phyloP scores from a whole-genome alignment of 2,888 invertebrate species.

The Caenorhabditis plicata region DNA sequence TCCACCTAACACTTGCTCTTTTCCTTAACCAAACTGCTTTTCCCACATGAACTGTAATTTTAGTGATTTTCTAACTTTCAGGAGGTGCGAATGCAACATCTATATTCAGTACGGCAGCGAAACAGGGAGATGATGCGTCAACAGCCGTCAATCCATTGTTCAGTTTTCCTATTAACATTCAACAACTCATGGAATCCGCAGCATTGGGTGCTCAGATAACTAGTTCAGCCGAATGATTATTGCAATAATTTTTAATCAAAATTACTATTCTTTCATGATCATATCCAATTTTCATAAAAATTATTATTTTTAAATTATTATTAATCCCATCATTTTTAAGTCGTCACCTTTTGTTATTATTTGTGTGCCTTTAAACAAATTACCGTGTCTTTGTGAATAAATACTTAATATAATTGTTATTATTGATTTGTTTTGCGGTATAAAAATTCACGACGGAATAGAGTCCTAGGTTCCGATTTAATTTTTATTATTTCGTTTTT shows the following conservation, averaged over 20 bases:
- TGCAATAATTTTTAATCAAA: too few relatives aligned
- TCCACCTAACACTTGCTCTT: not conserved
- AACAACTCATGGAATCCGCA: slow-evolving; percentile 49
- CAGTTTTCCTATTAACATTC: slow-evolving; percentile 41
- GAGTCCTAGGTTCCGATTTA: too few relatives aligned
- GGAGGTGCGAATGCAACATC: slow-evolving; percentile 42
- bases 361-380: too few relatives aligned
- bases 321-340: not conserved
- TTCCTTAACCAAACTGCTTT: not conserved
- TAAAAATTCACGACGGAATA: too few relatives aligned
- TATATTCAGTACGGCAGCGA: slow-evolving; percentile 27
- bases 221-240: too few relatives aligned
- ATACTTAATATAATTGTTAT: too few relatives aligned
- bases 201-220: slow-evolving; percentile 27
- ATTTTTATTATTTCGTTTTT: not conserved
- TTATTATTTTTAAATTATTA: too few relatives aligned
- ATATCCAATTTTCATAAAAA: too few relatives aligned
- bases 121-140: slow-evolving; percentile 36
- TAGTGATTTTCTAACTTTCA: slow-evolving; percentile 11
- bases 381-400: too few relatives aligned
- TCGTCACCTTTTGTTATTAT: not conserved
- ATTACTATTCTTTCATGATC: too few relatives aligned
- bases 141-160: slow-evolving; percentile 28
- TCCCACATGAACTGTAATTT: not conserved
- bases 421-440: too few relatives aligned